phyloP scores from a whole-genome alignment of 2,888 invertebrate genomes.

The Dugesia japonica region DNA sequence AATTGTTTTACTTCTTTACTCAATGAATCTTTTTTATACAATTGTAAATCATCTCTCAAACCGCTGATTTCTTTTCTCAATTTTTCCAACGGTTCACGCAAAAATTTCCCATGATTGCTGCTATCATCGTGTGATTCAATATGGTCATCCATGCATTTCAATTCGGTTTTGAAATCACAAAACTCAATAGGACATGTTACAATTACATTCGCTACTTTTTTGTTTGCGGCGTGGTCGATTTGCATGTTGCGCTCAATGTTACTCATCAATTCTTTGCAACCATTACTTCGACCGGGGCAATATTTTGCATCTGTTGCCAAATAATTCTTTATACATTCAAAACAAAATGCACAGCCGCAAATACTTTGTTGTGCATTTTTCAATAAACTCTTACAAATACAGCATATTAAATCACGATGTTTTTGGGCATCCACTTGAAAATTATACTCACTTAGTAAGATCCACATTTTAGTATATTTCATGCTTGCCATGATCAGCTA shows the following conservation, averaged over 20 bases:
- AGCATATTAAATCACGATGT: background rate
- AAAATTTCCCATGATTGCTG: background rate
- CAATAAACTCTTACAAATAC: constrained; percentile 1
- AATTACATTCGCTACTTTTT: background rate
- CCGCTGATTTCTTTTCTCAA: background rate
- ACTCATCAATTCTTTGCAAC: background rate
- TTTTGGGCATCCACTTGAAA: background rate
- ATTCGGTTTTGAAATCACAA: background rate
- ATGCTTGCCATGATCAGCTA: background rate
- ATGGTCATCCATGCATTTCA: background rate
- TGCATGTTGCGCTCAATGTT: background rate
- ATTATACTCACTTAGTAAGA: background rate
- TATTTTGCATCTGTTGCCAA: background rate
- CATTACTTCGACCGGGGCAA: background rate
- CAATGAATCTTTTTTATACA: background rate
- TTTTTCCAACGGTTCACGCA: background rate
- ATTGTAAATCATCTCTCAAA: background rate
- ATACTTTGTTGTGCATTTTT: constrained; percentile 12
- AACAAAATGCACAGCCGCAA: background rate
- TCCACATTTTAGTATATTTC: background rate
- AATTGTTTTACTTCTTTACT: constrained; percentile 6
- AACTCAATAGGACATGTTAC: background rate
- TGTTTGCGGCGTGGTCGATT: background rate
- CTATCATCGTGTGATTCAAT: background rate
- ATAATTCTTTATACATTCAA: background rate